These are phyloP conservation scores for Cyprinodon diabolis DNA, from an alignment of 2,797 vertebrate species.

Conservation along the genomic window DNA sequence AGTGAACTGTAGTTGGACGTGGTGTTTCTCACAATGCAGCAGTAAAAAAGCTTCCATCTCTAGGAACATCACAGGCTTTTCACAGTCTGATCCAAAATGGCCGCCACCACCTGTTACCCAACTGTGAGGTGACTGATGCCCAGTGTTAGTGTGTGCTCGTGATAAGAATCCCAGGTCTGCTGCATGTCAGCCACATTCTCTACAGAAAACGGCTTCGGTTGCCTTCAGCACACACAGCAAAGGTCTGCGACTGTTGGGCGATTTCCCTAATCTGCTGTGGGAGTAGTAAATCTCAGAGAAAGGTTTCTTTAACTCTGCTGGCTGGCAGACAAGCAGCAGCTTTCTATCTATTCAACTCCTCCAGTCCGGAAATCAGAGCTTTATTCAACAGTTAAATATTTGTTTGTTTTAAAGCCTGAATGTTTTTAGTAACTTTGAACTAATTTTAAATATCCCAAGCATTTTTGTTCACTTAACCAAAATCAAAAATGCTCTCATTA, in stretches of 20 bases:
- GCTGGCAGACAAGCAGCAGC: not conserved
- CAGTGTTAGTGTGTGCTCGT: slow-evolving; percentile 36
- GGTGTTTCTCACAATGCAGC: slow-evolving; percentile 26
- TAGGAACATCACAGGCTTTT: slow-evolving; percentile 5
- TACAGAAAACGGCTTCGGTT: slow-evolving; percentile 11
- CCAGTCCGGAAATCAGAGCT: not conserved
- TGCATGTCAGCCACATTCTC: not conserved
- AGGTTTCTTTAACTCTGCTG: not conserved
- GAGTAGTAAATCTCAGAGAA: not conserved
- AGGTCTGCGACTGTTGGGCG: not conserved
- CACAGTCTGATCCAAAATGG: slow-evolving; percentile 26
- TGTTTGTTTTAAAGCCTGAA: not conserved
- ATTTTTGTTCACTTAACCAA: not conserved
- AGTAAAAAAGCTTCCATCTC: slow-evolving; percentile 23
- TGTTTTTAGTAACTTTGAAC: not conserved
- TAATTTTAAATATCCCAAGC: not conserved
- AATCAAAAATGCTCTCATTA: not conserved
- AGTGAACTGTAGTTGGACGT: slow-evolving; percentile 3
- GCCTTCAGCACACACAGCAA: not conserved
- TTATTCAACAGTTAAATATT: not conserved
- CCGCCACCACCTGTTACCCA: slow-evolving; percentile 29
- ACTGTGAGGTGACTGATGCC: slow-evolving; percentile 42
- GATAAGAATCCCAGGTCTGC: slow-evolving; percentile 19
- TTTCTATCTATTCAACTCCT: not conserved
- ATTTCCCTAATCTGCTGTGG: not conserved